These are phyloP conservation scores for Pycnonotus jocosus DNA, from an alignment of 2,113 vertebrate genomes.

Conservation along the genomic window DNA sequence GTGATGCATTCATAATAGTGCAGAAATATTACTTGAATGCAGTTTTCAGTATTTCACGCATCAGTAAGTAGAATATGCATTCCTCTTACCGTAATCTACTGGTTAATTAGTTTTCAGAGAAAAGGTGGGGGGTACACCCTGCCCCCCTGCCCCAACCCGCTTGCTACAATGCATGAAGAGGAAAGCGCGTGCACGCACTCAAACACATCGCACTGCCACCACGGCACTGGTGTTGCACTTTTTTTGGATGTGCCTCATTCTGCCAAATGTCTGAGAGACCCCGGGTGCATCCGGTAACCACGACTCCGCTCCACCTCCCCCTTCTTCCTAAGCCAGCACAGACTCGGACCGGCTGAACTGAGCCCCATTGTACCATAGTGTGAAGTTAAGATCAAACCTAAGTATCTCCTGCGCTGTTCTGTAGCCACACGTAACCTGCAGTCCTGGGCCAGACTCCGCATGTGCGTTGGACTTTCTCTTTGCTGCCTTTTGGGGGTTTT, in stretches of 20 bases:
- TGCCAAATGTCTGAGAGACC: constrained; percentile 62
- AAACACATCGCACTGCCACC: constrained; percentile 51
- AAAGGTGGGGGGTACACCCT: background rate
- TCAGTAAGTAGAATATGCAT: constrained; percentile 48
- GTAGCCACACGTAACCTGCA: constrained; percentile 71
- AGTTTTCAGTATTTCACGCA: constrained; percentile 47
- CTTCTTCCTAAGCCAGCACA: constrained; percentile 80
- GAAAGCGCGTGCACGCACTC: constrained; percentile 62
- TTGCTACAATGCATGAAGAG: constrained; percentile 68
- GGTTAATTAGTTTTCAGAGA: constrained; percentile 36
- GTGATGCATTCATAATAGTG: constrained; percentile 22
- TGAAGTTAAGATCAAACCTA: constrained; percentile 55
- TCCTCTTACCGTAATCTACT: constrained; percentile 3
- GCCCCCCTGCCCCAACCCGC: background rate
- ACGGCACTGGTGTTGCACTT: constrained; percentile 64
- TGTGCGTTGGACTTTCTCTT: constrained; percentile 77
- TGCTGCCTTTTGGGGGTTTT: constrained; percentile 72
- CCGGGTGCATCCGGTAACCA: constrained; percentile 56
- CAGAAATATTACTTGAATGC: constrained; percentile 63
- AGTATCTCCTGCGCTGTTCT: constrained; percentile 62
- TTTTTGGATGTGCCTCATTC: constrained; percentile 59
- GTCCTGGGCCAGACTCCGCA: constrained; percentile 81
- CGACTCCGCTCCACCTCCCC: constrained; percentile 65
- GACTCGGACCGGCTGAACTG: constrained; percentile 64
- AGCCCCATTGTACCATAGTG: constrained; percentile 63